A percentile compares a stretch with the other conserved stretches of the same genome.
Conservation (phyloP, 2,888 invertebrate genomes). For the Apotomis betuletana region DNA sequence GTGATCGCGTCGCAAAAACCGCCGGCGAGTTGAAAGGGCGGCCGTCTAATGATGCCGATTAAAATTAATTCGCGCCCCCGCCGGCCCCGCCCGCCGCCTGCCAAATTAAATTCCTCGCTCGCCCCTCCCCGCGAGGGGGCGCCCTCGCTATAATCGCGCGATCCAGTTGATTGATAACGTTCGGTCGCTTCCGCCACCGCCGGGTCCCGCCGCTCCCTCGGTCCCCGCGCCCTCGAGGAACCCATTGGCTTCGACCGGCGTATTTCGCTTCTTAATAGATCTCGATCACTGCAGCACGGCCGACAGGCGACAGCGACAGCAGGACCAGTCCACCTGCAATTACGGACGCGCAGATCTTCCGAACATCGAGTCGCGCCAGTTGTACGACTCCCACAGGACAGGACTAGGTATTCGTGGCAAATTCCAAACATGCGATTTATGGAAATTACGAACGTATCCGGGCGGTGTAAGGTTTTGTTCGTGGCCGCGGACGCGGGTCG, state of each 20-base stretch:
- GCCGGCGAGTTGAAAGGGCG: conserved; percentile 55
- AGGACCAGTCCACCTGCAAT: not conserved
- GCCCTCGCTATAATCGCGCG: conserved; percentile 44
- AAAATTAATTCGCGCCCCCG: conserved; percentile 74
- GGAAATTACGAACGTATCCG: conserved; percentile 1
- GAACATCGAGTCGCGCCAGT: conserved; percentile 1
- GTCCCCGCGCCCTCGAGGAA: not conserved
- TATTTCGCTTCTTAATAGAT: conserved; percentile 14
- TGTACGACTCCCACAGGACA: not conserved
- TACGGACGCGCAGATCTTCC: conserved; percentile 3
- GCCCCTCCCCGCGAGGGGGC: conserved; percentile 11
- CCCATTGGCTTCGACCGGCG: not conserved
- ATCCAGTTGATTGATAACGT: conserved; percentile 61
- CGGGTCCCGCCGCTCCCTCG: conserved; percentile 8
- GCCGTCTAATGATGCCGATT: conserved; percentile 75
- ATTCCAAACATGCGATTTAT: not conserved
- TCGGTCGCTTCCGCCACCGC: conserved; percentile 14
- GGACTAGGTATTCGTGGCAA: not conserved
- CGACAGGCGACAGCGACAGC: not conserved
- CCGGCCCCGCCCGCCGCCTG: conserved; percentile 45
- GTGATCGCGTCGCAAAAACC: conserved; percentile 54
- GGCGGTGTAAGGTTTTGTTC: conserved; percentile 7
- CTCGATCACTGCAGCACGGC: not conserved
- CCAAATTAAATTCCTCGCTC: conserved; percentile 74
- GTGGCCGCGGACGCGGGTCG: not conserved